A percentile compares a stretch with the other conserved stretches of the same genome.
Conservation (phyloP, 2,113 vertebrate genomes). For the Tinamus guttatus region DNA sequence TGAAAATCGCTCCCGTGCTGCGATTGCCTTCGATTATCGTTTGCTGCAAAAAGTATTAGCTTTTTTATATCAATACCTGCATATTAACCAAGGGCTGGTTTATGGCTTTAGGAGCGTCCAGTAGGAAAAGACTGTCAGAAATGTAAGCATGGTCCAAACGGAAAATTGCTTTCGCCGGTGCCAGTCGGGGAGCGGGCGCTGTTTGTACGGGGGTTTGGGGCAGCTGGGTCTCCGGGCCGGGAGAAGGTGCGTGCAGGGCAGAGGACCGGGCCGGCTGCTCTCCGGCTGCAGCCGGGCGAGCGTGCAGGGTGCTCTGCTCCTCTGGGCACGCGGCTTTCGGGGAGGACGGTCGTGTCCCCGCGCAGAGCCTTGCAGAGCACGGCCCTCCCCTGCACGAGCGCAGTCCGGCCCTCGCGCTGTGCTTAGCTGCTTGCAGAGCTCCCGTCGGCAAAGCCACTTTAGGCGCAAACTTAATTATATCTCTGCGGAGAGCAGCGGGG, state of each 20-base stretch:
- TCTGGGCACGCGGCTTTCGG: fast-evolving
- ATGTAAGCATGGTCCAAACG: fast-evolving
- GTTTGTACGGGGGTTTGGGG: neutral
- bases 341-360: neutral
- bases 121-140: fast-evolving
- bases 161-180: neutral
- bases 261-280: neutral
- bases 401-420: neutral
- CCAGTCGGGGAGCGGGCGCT: fast-evolving
- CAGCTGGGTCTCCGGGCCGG: fast-evolving
- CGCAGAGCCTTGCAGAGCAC: neutral
- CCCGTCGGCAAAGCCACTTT: slow-evolving; percentile 44
- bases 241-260: neutral
- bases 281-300: neutral
- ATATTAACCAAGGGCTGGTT: neutral
- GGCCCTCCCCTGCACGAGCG: neutral
- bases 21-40: neutral
- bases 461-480: slow-evolving; percentile 65
- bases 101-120: no score
- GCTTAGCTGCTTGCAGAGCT: slow-evolving; percentile 51
- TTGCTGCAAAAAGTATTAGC: fast-evolving
- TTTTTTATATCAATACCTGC: neutral
- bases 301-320: fast-evolving
- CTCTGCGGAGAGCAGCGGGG: slow-evolving; percentile 52
- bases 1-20: neutral